Evolutionary conservation across 2,888 invertebrate species (phyloP).

Genomic region (Trissolcus brochymenae): DNA sequence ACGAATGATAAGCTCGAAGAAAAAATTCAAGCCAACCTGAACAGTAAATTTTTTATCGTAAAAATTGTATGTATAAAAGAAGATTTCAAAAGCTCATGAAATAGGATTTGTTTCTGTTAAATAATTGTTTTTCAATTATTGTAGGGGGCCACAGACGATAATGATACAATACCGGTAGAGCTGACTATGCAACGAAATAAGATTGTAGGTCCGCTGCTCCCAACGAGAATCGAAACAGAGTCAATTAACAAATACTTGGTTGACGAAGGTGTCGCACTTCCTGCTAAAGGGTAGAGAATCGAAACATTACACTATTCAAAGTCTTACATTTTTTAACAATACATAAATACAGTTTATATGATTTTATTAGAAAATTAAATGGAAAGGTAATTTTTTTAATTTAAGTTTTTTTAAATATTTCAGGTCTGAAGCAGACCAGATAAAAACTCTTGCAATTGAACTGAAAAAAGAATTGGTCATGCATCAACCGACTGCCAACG

Average conservation of each 20-base stretch:
- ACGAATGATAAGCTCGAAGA: conserved; percentile 81
- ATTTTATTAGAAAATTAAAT: conserved; percentile 19
- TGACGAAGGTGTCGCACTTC: conserved; percentile 81
- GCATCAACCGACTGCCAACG: not conserved
- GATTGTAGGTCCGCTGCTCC: conserved; percentile 82
- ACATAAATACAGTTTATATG: not conserved
- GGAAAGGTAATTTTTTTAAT: conserved; percentile 6
- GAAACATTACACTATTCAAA: not conserved
- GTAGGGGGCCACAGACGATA: conserved; percentile 18
- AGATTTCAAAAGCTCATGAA: not conserved
- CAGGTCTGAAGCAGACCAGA: conserved; percentile 10
- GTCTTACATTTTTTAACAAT: conserved; percentile 11
- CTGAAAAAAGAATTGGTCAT: conserved; percentile 63
- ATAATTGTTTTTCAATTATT: not conserved
- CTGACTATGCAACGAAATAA: conserved; percentile 82
- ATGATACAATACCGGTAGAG: conserved; percentile 78
- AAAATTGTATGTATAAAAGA: conserved; percentile 75
- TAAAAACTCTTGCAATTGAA: conserved; percentile 66
- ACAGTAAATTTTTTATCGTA: conserved; percentile 78
- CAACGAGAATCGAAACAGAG: conserved; percentile 80
- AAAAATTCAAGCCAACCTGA: conserved; percentile 78
- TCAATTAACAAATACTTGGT: conserved; percentile 83
- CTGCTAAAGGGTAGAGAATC: conserved; percentile 71
- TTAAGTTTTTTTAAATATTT: not conserved
- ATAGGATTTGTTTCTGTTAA: not conserved